A percentile compares a stretch with the other conserved stretches of the same genome.
Conservation (phyloP, 2,113 vertebrate species). For the Acanthisitta chloris region DNA sequence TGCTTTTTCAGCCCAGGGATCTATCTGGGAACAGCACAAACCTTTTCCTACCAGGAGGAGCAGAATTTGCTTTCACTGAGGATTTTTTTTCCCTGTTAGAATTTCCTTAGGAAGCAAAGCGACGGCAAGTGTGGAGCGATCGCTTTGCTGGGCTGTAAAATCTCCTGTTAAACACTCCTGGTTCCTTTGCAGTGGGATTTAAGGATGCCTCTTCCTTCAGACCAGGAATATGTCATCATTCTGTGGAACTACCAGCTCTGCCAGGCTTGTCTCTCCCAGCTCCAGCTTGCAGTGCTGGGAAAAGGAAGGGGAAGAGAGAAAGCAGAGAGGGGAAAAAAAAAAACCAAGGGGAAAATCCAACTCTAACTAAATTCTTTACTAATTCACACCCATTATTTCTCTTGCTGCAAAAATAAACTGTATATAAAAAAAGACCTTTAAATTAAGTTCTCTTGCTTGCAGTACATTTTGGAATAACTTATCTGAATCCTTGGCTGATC, state of each 20-base stretch:
- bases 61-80: background rate
- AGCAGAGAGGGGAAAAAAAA: background rate
- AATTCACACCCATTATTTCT: background rate
- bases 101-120: background rate
- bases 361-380: background rate
- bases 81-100: background rate
- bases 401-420: conserved; percentile 1
- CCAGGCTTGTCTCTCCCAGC: conserved; percentile 36
- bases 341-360: background rate
- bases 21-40: background rate
- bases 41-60: background rate
- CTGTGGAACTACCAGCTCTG: conserved; percentile 52
- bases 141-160: conserved; percentile 11
- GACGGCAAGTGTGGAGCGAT: background rate
- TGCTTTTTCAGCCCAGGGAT: background rate
- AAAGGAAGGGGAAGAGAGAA: background rate
- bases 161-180: conserved; percentile 30
- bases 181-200: conserved; percentile 50
- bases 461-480: conserved; percentile 2
- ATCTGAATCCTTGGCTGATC: background rate
- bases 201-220: conserved; percentile 43
- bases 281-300: background rate
- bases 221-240: conserved; percentile 61
- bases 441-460: background rate
- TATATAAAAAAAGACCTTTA: background rate